phyloP scores from a whole-genome alignment of 2,113 vertebrate genomes.

The Amphiprion percula region DNA sequence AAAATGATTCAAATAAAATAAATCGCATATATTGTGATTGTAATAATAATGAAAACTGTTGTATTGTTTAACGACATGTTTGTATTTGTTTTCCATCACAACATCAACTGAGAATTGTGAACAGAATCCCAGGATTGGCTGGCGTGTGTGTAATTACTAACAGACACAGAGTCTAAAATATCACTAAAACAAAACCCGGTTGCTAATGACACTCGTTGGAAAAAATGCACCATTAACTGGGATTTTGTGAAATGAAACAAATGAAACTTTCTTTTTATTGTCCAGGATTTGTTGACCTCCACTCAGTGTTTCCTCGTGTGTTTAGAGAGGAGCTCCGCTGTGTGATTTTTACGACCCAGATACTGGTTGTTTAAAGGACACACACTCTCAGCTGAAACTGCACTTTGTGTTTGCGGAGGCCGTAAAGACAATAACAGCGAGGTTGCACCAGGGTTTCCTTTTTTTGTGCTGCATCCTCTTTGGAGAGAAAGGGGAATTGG shows the following conservation, averaged over 20 bases:
- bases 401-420: conserved; percentile 58
- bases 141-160: too few species aligned
- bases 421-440: conserved; percentile 60
- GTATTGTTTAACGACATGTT: too few species aligned
- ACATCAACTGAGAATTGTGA: too few species aligned
- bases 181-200: too few species aligned
- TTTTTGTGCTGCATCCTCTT: conserved; percentile 35
- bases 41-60: too few species aligned
- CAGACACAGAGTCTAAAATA: too few species aligned
- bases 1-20: too few species aligned
- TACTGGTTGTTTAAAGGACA: conserved; percentile 50
- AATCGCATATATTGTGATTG: too few species aligned
- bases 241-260: conserved; percentile 18
- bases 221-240: neutral
- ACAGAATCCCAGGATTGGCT: too few species aligned
- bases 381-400: conserved; percentile 45
- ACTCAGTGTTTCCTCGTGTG: conserved; percentile 27
- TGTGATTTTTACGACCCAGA: conserved; percentile 36
- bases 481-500: neutral
- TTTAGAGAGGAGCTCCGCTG: conserved; percentile 28
- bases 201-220: neutral
- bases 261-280: neutral
- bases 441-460: conserved; percentile 10
- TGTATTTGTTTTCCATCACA: too few species aligned
- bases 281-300: conserved; percentile 32